Percentiles rank a stretch among this genome's conserved stretches.
phyloP scores from a whole-genome alignment of 1,140 invertebrate species.

The Manduca sexta region DNA sequence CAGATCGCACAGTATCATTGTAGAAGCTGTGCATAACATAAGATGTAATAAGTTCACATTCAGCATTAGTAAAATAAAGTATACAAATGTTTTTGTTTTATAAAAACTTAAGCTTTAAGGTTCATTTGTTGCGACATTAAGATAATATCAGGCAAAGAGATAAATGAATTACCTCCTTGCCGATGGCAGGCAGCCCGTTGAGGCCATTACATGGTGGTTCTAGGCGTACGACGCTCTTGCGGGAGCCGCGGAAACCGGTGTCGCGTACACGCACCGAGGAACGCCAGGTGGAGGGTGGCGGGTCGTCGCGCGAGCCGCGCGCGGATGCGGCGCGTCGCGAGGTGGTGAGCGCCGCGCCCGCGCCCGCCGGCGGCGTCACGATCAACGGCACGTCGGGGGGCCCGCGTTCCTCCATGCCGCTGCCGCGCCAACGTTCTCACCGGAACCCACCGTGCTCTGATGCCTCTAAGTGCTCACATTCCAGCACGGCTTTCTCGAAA shows the following conservation, averaged over 20 bases:
- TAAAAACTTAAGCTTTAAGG: background rate
- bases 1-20: too few relatives aligned
- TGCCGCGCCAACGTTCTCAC: constrained; percentile 63
- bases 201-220: constrained; percentile 77
- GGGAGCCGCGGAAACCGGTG: constrained; percentile 75
- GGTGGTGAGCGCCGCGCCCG: constrained; percentile 42
- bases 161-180: constrained; percentile 71
- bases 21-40: too few relatives aligned
- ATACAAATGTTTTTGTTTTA: too few relatives aligned
- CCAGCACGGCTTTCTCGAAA: constrained; percentile 59
- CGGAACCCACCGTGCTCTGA: constrained; percentile 63
- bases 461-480: constrained; percentile 62
- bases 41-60: too few relatives aligned
- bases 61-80: background rate
- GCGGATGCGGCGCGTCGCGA: constrained; percentile 51
- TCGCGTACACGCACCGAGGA: constrained; percentile 75
- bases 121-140: background rate
- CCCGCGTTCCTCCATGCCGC: constrained; percentile 64
- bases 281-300: constrained; percentile 69
- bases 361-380: constrained; percentile 42
- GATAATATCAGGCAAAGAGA: constrained; percentile 39
- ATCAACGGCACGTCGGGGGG: constrained; percentile 61
- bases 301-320: constrained; percentile 53
- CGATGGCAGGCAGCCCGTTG: constrained; percentile 68
- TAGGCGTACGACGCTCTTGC: constrained; percentile 74